Evolutionary conservation across 2,113 vertebrate genomes (phyloP).

Genomic region (Notarius lentiginosus): DNA sequence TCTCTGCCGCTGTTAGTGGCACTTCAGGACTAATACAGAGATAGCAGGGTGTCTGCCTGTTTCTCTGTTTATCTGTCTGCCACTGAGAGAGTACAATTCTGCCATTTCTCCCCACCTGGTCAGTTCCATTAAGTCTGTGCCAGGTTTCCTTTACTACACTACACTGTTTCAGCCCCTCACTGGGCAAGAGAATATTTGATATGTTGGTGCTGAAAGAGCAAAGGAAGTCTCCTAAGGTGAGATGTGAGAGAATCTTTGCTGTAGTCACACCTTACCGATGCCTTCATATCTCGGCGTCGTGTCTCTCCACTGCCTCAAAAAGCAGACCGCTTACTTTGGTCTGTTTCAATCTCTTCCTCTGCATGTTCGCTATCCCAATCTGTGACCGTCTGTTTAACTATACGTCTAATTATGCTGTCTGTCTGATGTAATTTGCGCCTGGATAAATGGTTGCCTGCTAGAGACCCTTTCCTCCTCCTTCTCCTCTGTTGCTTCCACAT

Average conservation of each 20-base stretch:
- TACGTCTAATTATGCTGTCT: conserved; percentile 74
- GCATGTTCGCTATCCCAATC: conserved; percentile 9
- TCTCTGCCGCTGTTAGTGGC: conserved; percentile 25
- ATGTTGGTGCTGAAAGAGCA: conserved; percentile 30
- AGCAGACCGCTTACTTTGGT: conserved; percentile 44
- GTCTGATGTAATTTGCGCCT: conserved; percentile 71
- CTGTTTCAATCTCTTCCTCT: conserved; percentile 46
- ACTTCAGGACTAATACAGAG: conserved; percentile 23
- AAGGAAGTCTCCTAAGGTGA: conserved; percentile 27
- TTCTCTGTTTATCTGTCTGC: conserved; percentile 33
- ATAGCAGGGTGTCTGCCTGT: conserved; percentile 16
- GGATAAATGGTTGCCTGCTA: conserved; percentile 68
- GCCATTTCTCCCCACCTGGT: not conserved
- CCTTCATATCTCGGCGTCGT: conserved; percentile 9
- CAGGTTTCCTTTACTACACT: not conserved
- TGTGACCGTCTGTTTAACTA: conserved; percentile 68
- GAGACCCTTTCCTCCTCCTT: conserved; percentile 58
- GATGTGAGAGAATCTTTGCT: conserved; percentile 8
- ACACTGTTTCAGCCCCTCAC: conserved; percentile 27
- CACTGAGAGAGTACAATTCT: conserved; percentile 1
- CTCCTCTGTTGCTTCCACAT: conserved; percentile 61
- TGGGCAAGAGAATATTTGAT: conserved; percentile 18
- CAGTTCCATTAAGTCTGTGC: not conserved
- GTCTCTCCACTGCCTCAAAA: conserved; percentile 54
- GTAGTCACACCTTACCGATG: not conserved